Percentiles rank a stretch among this genome's conserved stretches.
These are phyloP conservation scores for Halictus quadricinctus DNA, from an alignment of 2,888 invertebrate species.

Conservation along the genomic window DNA sequence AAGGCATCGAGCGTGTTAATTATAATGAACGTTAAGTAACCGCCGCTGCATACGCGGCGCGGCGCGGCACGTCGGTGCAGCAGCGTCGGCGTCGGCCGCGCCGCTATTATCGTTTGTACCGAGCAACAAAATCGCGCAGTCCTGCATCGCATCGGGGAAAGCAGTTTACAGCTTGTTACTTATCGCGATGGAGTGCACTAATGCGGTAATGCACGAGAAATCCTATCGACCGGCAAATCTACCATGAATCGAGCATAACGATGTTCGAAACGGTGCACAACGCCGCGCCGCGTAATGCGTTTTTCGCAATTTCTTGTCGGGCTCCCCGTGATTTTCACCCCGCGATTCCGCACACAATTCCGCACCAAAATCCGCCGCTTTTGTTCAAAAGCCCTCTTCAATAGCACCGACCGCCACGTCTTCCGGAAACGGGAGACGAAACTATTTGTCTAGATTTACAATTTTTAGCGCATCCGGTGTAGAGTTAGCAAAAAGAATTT, in stretches of 20 bases:
- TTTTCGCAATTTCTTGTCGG: slow-evolving; percentile 40
- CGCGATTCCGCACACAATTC: neutral
- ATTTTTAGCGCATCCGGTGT: no score
- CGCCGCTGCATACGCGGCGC: slow-evolving; percentile 48
- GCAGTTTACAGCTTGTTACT: slow-evolving; percentile 70
- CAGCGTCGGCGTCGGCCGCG: slow-evolving; percentile 28
- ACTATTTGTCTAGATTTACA: no score
- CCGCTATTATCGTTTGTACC: slow-evolving; percentile 64
- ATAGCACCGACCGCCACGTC: no score
- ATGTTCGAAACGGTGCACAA: slow-evolving; percentile 55
- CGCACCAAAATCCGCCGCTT: neutral
- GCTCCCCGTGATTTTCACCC: slow-evolving; percentile 5
- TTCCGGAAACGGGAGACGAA: no score
- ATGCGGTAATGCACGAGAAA: slow-evolving; percentile 67
- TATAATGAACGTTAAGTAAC: slow-evolving; percentile 81
- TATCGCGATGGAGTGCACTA: slow-evolving; percentile 68
- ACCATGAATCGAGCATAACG: slow-evolving; percentile 62
- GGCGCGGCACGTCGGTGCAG: neutral
- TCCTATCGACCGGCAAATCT: slow-evolving; percentile 69
- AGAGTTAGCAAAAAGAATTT: no score
- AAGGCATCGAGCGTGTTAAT: slow-evolving; percentile 80
- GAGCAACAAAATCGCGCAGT: slow-evolving; percentile 66
- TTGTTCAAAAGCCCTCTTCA: neutral
- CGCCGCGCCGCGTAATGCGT: slow-evolving; percentile 25
- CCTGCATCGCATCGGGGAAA: slow-evolving; percentile 63